Conservation (phyloP, 2,888 invertebrate genomes). For the Tachina fera region DNA sequence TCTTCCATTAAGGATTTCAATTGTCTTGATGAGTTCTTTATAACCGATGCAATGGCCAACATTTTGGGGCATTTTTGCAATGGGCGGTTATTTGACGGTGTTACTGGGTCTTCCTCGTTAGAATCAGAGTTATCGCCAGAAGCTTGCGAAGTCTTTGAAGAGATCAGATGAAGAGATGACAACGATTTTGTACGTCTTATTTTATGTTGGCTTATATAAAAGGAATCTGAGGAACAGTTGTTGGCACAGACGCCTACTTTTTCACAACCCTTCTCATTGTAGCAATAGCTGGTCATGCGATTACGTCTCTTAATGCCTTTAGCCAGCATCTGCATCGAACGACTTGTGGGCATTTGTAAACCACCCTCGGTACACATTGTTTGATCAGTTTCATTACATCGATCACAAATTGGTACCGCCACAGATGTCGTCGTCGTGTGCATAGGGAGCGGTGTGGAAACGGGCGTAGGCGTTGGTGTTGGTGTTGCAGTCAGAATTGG, state of each 20-base stretch:
- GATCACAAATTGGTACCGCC: slow-evolving; percentile 75
- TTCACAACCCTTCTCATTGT: slow-evolving; percentile 82
- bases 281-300: slow-evolving; percentile 87
- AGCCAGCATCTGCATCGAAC: slow-evolving; percentile 84
- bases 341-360: slow-evolving; percentile 85
- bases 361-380: slow-evolving; percentile 85
- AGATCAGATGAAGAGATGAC: slow-evolving; percentile 84
- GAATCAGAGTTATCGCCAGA: slow-evolving; percentile 71
- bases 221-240: slow-evolving; percentile 76
- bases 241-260: slow-evolving; percentile 77
- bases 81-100: slow-evolving; percentile 71
- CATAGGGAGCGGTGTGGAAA: slow-evolving; percentile 65
- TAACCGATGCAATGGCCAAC: slow-evolving; percentile 75
- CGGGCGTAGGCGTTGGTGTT: slow-evolving; percentile 56
- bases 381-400: slow-evolving; percentile 83
- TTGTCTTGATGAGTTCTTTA: slow-evolving; percentile 55
- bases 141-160: slow-evolving; percentile 76
- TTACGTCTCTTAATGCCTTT: slow-evolving; percentile 85
- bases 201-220: slow-evolving; percentile 75
- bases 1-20: slow-evolving; percentile 64
- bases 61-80: slow-evolving; percentile 78
- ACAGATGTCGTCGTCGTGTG: slow-evolving; percentile 53
- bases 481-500: slow-evolving; percentile 61
- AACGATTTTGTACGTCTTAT: slow-evolving; percentile 87
- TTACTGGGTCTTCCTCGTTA: slow-evolving; percentile 62